A percentile compares a stretch with the other conserved stretches of the same genome.
Evolutionary conservation across 2,113 vertebrate genomes (phyloP).

Genomic region (Leucopsar rothschildi): DNA sequence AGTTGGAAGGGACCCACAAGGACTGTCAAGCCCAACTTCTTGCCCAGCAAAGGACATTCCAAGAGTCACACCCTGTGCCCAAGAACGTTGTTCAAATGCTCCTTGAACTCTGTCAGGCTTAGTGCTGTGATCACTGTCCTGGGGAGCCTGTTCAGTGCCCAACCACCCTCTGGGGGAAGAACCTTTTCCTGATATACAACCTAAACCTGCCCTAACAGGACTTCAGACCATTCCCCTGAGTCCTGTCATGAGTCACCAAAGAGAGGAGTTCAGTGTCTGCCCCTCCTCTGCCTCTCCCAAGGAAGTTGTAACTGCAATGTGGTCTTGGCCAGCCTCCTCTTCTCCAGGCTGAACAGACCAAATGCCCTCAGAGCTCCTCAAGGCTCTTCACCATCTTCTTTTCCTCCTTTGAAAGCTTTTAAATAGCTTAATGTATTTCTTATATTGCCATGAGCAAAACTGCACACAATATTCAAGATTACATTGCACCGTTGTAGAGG

Average conservation of each 20-base stretch:
- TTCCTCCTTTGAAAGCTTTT: not conserved
- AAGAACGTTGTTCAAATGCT: not conserved
- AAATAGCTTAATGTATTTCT: not conserved
- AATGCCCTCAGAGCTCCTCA: not conserved
- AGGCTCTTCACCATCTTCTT: not conserved
- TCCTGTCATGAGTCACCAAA: not conserved
- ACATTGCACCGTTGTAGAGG: not conserved
- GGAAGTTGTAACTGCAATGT: not conserved
- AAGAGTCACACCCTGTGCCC: not conserved
- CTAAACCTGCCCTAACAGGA: not conserved
- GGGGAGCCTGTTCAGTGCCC: no score
- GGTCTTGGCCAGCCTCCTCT: not conserved
- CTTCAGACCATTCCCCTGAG: not conserved
- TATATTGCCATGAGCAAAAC: not conserved
- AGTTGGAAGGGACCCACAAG: not conserved
- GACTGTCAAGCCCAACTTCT: fast-evolving
- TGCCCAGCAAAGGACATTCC: not conserved
- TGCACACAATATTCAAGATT: not conserved
- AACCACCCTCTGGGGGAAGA: fast-evolving
- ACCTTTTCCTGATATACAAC: not conserved
- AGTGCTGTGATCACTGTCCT: not conserved
- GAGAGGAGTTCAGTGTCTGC: not conserved
- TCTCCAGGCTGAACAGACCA: not conserved
- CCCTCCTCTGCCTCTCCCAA: not conserved
- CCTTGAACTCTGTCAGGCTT: not conserved